These are phyloP conservation scores for Osmerus mordax DNA, from an alignment of 2,113 vertebrate species.

Conservation along the genomic window DNA sequence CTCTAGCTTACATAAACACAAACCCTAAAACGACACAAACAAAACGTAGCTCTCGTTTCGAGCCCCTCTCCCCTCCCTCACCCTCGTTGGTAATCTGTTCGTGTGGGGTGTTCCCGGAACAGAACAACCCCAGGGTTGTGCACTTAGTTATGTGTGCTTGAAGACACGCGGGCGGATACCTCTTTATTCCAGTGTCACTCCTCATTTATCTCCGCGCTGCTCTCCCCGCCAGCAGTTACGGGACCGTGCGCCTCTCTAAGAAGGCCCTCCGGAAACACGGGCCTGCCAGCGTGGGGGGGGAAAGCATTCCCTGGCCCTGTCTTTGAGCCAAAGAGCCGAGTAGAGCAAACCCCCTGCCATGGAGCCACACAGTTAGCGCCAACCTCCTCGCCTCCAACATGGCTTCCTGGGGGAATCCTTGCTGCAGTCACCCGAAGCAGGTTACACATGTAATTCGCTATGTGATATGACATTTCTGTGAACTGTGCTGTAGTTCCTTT, in stretches of 20 bases:
- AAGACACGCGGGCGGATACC: constrained; percentile 53
- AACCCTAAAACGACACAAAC: too few species aligned
- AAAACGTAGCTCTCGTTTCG: too few species aligned
- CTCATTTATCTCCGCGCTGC: constrained; percentile 66
- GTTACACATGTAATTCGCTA: too few species aligned
- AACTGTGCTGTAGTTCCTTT: too few species aligned
- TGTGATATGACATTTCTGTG: too few species aligned
- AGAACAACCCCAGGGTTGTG: constrained; percentile 54
- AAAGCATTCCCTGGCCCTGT: constrained; percentile 45
- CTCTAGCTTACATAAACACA: too few species aligned
- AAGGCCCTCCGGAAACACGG: constrained; percentile 32
- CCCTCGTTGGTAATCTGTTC: constrained; percentile 24
- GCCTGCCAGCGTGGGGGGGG: constrained; percentile 62
- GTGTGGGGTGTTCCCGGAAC: constrained; percentile 42
- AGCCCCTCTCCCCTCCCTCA: too few species aligned
- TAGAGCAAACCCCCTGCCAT: constrained; percentile 46
- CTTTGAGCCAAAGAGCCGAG: constrained; percentile 47
- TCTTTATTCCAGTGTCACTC: constrained; percentile 67
- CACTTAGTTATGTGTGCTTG: constrained; percentile 58
- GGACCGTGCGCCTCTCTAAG: constrained; percentile 54
- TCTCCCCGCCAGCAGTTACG: constrained; percentile 53
- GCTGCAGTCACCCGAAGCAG: too few species aligned
- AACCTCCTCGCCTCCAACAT: background rate
- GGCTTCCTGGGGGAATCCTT: constrained; percentile 15
- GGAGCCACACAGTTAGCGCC: constrained; percentile 41